These are phyloP conservation scores for Nemoura dubitans DNA, from an alignment of 2,888 invertebrate species.

Conservation along the genomic window DNA sequence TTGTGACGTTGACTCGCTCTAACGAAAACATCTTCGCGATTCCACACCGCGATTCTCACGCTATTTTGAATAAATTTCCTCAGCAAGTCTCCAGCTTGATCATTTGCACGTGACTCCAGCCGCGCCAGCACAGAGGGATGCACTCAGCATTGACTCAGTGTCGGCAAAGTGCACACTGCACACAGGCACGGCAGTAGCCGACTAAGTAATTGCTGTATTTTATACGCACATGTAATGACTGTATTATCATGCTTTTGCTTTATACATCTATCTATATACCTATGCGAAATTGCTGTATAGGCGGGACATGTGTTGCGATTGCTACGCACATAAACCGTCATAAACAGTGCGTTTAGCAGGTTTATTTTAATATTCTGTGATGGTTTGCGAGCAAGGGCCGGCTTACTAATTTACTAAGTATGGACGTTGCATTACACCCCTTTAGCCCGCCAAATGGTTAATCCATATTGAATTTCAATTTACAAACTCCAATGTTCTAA, in stretches of 20 bases:
- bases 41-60: not conserved
- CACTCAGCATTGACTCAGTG: not conserved
- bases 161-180: no score
- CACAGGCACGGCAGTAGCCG: not conserved
- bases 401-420: not conserved
- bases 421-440: not conserved
- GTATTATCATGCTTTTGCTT: not conserved
- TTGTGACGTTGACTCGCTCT: not conserved
- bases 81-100: not conserved
- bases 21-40: not conserved
- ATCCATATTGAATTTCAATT: not conserved
- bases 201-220: not conserved
- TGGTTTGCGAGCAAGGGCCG: not conserved
- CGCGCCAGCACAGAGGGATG: not conserved
- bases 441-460: not conserved
- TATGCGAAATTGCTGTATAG: not conserved
- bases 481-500: not conserved
- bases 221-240: not conserved
- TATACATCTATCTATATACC: no score
- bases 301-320: not conserved
- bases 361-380: conserved; percentile 12
- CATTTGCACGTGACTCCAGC: not conserved
- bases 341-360: conserved; percentile 5
- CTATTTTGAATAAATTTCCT: not conserved
- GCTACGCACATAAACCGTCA: no score